These are phyloP conservation scores for Parasteatoda lunata DNA, from an alignment of 2,888 invertebrate species.

Conservation along the genomic window DNA sequence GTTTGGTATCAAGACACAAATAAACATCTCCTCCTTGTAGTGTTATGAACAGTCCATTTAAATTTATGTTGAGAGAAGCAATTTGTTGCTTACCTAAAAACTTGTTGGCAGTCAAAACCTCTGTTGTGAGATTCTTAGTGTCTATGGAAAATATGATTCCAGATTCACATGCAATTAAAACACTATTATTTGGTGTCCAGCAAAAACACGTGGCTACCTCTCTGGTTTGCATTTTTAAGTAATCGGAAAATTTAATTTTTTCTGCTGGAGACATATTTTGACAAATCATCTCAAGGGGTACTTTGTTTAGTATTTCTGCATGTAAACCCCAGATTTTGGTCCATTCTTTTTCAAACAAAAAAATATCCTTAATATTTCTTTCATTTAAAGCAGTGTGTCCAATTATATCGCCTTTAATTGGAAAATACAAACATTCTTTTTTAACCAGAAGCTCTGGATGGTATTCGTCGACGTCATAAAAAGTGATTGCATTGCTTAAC, in stretches of 20 bases:
- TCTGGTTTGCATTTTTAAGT: conserved; percentile 18
- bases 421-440: conserved; percentile 21
- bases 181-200: conserved; percentile 16
- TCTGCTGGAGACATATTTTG: conserved; percentile 26
- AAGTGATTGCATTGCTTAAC: conserved; percentile 15
- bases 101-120: neutral
- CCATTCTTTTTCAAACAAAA: conserved; percentile 23
- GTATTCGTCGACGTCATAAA: conserved; percentile 23
- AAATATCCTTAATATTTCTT: neutral
- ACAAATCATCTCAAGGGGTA: conserved; percentile 10
- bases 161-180: conserved; percentile 27
- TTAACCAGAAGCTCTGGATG: neutral
- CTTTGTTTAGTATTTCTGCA: conserved; percentile 17
- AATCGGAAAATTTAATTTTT: conserved; percentile 35
- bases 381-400: conserved; percentile 7
- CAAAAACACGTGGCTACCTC: conserved; percentile 4
- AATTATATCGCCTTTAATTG: conserved; percentile 1
- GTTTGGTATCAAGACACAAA: neutral
- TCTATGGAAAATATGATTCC: conserved; percentile 12
- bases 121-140: conserved; percentile 9
- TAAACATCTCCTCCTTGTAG: conserved; percentile 28
- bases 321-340: conserved; percentile 40
- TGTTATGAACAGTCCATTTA: conserved; percentile 20
- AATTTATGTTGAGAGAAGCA: conserved; percentile 8
- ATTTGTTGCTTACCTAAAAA: neutral